phyloP scores from a whole-genome alignment of 2,797 vertebrate genomes.

The Chaenodraco wilsoni region DNA sequence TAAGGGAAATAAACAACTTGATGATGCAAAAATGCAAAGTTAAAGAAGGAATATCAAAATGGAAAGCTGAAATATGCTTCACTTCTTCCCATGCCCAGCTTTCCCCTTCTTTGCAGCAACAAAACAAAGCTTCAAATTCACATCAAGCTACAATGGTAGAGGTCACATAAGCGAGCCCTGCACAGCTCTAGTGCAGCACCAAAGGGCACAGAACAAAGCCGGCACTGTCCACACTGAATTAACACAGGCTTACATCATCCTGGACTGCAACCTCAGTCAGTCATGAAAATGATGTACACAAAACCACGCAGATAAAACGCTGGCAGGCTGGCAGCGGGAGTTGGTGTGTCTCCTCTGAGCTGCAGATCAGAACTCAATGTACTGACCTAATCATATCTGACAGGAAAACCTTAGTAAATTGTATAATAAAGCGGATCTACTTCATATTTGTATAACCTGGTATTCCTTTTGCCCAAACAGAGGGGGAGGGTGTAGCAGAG shows the following conservation, averaged over 20 bases:
- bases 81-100: slow-evolving; percentile 35
- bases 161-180: slow-evolving; percentile 78
- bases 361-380: slow-evolving; percentile 60
- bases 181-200: slow-evolving; percentile 72
- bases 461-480: slow-evolving; percentile 31
- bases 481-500: neutral
- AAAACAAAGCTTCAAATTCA: slow-evolving; percentile 83
- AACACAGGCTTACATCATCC: slow-evolving; percentile 84
- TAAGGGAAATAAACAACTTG: slow-evolving; percentile 72
- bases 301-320: slow-evolving; percentile 71
- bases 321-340: slow-evolving; percentile 34
- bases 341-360: slow-evolving; percentile 40
- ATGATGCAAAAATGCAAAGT: slow-evolving; percentile 69
- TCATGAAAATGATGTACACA: slow-evolving; percentile 81
- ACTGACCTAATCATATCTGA: slow-evolving; percentile 52
- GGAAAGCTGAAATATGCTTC: slow-evolving; percentile 52
- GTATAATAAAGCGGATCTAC: slow-evolving; percentile 24
- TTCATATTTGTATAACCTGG: slow-evolving; percentile 36
- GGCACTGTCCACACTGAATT: slow-evolving; percentile 80
- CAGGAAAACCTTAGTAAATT: slow-evolving; percentile 30
- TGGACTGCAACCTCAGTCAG: slow-evolving; percentile 75
- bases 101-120: slow-evolving; percentile 55
- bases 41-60: slow-evolving; percentile 59
- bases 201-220: slow-evolving; percentile 82
- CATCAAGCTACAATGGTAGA: slow-evolving; percentile 75